Base-by-base conservation (phyloP, 2,888 invertebrate genomes). In the Amphipyra berbera region DNA sequence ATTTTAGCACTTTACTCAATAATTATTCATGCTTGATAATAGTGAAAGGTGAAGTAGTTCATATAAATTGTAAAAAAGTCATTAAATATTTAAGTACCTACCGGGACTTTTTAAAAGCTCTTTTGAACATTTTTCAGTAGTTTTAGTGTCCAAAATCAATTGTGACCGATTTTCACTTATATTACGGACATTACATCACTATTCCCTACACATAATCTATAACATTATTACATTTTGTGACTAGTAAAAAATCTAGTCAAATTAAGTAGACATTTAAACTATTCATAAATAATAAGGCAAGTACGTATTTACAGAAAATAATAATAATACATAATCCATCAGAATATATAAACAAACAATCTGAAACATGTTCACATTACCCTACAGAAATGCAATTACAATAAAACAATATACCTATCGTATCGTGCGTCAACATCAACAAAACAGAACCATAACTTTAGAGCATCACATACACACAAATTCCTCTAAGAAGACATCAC, bases 401-500 rank as follows among this genome's bases (percentile, higher is more conserved):
- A 78, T 84, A 83, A 82, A 83, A 81, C 81, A 82, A 83, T 78
- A 78, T 73, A 55, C 78, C 79, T 78, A 80, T 83, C 86, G 84
- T 83, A 81, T 82, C 86, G 84, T 86, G 84, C 86, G 35, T 81
- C 88, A 89, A 90, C 88, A 87, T 87, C 83, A 92, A 93, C 90
- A 92, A 87, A 88, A 90, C 85, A 90, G 88, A 82, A 83, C 78
- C 73, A 81, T 82, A 76, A 81, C 87, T 86, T 87, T 86, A 85
- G 79, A 88, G 86, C 88, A 92, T 90, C 88, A 92, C 92, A 91
- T 88, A 87, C 87, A 89, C 88, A 88, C 87, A 73, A 86, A 81
- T 84, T 94, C 90, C 90, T 94, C 92, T 94, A 93, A 88, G 92
- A 94, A 94, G 92, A 94, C 93, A 95, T 95, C 94, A 95, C 94